Evolutionary conservation across 2,888 invertebrate genomes (phyloP), one percentile per base, ranked within the genome.

Genomic region (Cataglyphis altisquamis): DNA sequence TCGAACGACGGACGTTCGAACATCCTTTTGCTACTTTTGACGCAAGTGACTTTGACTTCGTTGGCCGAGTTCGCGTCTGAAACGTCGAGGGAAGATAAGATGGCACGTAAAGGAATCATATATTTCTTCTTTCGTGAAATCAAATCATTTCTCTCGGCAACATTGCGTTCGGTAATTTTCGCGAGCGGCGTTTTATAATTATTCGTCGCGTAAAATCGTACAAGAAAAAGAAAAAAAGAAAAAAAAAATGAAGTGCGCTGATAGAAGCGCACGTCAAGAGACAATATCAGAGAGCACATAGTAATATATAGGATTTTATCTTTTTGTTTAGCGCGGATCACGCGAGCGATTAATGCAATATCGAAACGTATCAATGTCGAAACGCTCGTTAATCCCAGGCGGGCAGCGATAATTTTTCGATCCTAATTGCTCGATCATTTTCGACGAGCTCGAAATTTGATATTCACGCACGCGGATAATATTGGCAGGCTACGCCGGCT

Each of bases 21-120:
- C 80, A 39, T 48, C 25, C 73, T 68, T 41, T 68, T 48, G 68
- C 60, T 63, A 70, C 84, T 87, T 85, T 88, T 86, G 84, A 85
- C 81, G 66, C 74, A 77, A 84, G 15, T 66, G 75, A 66, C 86
- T 89, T 84, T 86, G 83, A 88, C 89, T 89, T 83, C 74, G 85
- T 90, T 87, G 87, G 82, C 52, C 62, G 32, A 15, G 72, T 18
- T 10, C 15, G 57, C 60, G 48, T 41, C 64, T 39, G 45, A 9
- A 18, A 29, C 68, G 72, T 62, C 32, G 41, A 8, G 41, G 15
- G 32, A 32, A 18, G 9, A 9, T 39, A 55, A 21, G 60, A 73
- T 4, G 66, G 21, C 57, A 25, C 18, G 45, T 36, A 9, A 66
- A 60, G 45, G 39, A 67, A 45, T 41, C 25, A 36, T 36, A 66